Base-by-base conservation (phyloP, 2,113 vertebrate species). In the Syngnathus typhle region DNA sequence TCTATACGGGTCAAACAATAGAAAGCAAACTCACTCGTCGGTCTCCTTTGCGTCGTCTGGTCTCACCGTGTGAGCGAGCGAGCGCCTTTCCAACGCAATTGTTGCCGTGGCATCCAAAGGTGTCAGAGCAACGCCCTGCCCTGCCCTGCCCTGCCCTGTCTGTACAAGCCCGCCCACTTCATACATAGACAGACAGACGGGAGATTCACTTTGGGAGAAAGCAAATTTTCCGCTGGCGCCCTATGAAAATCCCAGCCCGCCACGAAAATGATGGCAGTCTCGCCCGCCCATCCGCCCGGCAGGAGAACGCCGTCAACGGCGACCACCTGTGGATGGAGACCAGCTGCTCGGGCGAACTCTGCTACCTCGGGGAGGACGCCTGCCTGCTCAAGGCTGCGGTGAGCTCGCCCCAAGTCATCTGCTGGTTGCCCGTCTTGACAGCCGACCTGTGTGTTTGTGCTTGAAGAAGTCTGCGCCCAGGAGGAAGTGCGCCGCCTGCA, bases 271-370 rank as follows among this genome's bases (percentile, higher is more conserved):
- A 32, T 32, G 27, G 27, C 27, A 32, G 27, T 32, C 5, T 0
- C 11, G 12, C 47, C 4, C 49, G 16, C 6, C 7, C 23, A 23
- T 23, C 23, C 1, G 27, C 51, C 27, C 39, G 36, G 61, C 86
- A 98, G 97, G 97, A 99, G 87, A 98, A 94, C 64, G 97, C 97
- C 0, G 87, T 95, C 81, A 98, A 98, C 0, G 97, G 97, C 16
- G 96, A 99, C 69, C 97, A 99, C 88, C 89, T 99, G 68, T 99
- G 97, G 97, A 90, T 95, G 89, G 97, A 99, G 86, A 98, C 96
- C n/a, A 98, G 96, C 51, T 96, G 96, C 77, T 98, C 97, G 0
- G 97, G 96, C 56, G 97, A 99, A 69, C 93, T 98, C 37, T 99
- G 97, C 78, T 99, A 98, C 81, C 91, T 99, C 27, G 97, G 97